Evolutionary conservation across 2,888 invertebrate species (phyloP).

Genomic region (Acrobasis consociella): DNA sequence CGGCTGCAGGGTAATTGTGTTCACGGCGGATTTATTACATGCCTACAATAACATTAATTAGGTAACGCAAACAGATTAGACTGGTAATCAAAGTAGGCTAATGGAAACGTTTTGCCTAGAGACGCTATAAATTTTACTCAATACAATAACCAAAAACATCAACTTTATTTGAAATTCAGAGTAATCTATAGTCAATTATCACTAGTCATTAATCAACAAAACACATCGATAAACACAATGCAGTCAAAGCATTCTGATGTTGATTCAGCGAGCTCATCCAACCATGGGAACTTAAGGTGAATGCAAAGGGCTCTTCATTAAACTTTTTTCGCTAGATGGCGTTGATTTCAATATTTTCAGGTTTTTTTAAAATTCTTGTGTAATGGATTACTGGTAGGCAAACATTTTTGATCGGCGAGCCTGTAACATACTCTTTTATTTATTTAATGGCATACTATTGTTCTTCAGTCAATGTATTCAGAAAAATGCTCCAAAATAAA

Average conservation of each 20-base stretch:
- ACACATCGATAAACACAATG: conserved; percentile 9
- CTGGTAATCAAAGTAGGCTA: conserved; percentile 8
- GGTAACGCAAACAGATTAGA: conserved; percentile 12
- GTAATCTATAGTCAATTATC: conserved; percentile 10
- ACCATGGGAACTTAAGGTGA: conserved; percentile 49
- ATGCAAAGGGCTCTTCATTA: no score
- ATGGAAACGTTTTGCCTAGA: conserved; percentile 4
- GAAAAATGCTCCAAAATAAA: no score
- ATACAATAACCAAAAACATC: background rate
- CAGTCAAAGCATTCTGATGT: conserved; percentile 22
- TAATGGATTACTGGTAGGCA: no score
- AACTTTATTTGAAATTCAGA: background rate
- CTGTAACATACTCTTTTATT: no score
- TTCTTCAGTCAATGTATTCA: no score
- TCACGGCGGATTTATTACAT: conserved; percentile 14
- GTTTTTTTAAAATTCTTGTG: no score
- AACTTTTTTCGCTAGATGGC: no score
- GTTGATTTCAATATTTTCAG: no score
- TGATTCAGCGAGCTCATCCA: conserved; percentile 33
- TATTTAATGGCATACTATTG: no score
- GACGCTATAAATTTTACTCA: background rate
- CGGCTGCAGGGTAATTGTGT: conserved; percentile 13
- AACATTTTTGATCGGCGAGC: no score
- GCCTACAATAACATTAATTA: conserved; percentile 18
- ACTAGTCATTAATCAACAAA: conserved; percentile 14